Evolutionary conservation across 92 coral and sea anemone genomes (phyloP), one percentile per base, ranked within the genome.

Genomic region (Porites cylindrica): DNA sequence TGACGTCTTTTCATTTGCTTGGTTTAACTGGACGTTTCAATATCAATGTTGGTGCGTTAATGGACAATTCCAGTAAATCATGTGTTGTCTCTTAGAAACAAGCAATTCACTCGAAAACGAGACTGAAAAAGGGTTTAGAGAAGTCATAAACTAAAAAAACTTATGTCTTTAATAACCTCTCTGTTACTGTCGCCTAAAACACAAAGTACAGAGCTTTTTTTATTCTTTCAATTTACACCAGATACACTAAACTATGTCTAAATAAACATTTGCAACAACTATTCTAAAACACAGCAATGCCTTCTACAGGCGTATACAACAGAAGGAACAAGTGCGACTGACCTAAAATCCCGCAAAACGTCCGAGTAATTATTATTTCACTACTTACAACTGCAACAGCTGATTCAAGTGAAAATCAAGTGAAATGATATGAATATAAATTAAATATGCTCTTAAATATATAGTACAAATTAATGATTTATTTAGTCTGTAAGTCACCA

Each of bases 371-470:
- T 50, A 47, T 54, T 1, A 51, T 19, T 47, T 43, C 20, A 6
- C 53, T 0, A 20, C 56, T 2, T 10, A 24, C 17, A 17, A 2
- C 20, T 8, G 9, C 1, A 17, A 20, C 3, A n/a, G 14, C 29
- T 14, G 54, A 9, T 6, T 11, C 6, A 29, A 32, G 19, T 21
- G 29, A 16, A 70, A 72, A 38, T 11, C 6, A 29, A 32, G 19
- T 21, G 29, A 16, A 70, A 72, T 38, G 24, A 7, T 18, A 72
- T 75, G 78, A 53, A 75, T 75, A 20, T 75, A 52, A 52, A 75
- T 52, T 52, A 75, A 75, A 75, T 75, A 52, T 3, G 43, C 17
- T n/a, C 43, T n/a, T 75, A 74, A 74, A 53, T 52, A 72, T 12
- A 1, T 17, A 72, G 18, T 6, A 51, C 6, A 21, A 67, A 72